A percentile compares a stretch with the other conserved stretches of the same genome.
Conservation (phyloP, 2,888 invertebrate genomes). For the Epistrophella euchroma region DNA sequence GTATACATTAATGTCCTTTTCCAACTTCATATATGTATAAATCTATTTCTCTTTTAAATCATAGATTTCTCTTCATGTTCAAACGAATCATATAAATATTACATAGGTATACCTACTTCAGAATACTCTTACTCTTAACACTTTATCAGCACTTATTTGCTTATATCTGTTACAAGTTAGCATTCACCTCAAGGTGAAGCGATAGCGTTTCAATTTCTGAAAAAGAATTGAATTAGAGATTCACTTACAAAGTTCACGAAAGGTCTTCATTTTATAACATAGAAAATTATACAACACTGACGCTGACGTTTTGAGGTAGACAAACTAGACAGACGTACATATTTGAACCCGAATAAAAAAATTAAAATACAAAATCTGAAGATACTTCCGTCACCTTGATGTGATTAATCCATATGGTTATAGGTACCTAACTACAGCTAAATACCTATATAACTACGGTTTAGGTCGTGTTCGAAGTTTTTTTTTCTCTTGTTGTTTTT, state of each 20-base stretch:
- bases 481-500: slow-evolving; percentile 20
- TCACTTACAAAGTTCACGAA: slow-evolving; percentile 25
- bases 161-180: slow-evolving; percentile 13
- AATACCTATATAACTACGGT: no score
- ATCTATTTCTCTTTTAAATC: no score
- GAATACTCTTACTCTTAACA: background rate
- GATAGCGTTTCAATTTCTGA: slow-evolving; percentile 61
- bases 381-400: slow-evolving; percentile 70
- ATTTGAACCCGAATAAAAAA: slow-evolving; percentile 2
- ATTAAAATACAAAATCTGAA: slow-evolving; percentile 20
- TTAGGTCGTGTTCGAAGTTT: slow-evolving; percentile 35
- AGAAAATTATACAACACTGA: background rate
- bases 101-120: background rate
- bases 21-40: no score
- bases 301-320: background rate
- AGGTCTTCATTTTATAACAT: background rate
- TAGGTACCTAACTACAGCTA: no score
- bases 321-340: slow-evolving; percentile 27
- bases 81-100: background rate
- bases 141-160: background rate
- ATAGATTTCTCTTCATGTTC: background rate
- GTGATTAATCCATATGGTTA: slow-evolving; percentile 28
- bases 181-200: slow-evolving; percentile 68
- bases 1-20: background rate
- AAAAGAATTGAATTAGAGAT: slow-evolving; percentile 11